Percentiles rank a stretch among this genome's conserved stretches.
Evolutionary conservation across 2,888 invertebrate genomes (phyloP).

Genomic region (Oligia strigilis): DNA sequence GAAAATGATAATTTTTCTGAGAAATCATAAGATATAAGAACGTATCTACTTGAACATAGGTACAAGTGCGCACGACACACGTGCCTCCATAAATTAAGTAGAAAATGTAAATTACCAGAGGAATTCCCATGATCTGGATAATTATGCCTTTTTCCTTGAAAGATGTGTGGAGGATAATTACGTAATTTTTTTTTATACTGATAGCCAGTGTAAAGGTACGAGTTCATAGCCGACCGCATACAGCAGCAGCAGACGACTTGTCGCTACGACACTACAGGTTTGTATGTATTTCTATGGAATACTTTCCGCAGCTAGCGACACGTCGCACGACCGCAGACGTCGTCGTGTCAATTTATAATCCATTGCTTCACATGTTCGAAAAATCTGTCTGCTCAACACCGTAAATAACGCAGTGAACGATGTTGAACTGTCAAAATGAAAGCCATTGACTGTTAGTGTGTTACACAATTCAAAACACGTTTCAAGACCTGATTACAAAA

Average conservation of each 20-base stretch:
- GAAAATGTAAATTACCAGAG: constrained; percentile 35
- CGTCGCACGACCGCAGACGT: too few relatives aligned
- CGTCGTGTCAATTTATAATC: not conserved
- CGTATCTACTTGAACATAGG: not conserved
- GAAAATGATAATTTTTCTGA: not conserved
- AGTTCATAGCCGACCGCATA: too few relatives aligned
- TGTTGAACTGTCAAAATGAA: not conserved
- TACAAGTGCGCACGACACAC: constrained; percentile 15
- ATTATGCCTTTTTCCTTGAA: constrained; percentile 47
- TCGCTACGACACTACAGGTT: too few relatives aligned
- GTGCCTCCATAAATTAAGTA: constrained; percentile 44
- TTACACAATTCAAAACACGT: not conserved
- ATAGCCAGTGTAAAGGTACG: not conserved
- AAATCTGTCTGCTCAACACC: not conserved
- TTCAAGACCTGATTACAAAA: constrained; percentile 8
- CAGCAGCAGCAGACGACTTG: too few relatives aligned
- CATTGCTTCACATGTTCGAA: not conserved
- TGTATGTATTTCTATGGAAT: too few relatives aligned
- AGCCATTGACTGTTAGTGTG: not conserved
- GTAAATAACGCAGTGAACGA: not conserved
- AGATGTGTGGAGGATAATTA: constrained; percentile 8
- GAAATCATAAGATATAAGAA: constrained; percentile 17
- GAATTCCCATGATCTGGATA: constrained; percentile 37
- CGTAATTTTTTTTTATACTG: not conserved
- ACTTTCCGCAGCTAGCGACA: too few relatives aligned